Evolutionary conservation across 2,113 vertebrate species (phyloP), one percentile per base, ranked within the genome.

Genomic region (Cyanoderma ruficeps): DNA sequence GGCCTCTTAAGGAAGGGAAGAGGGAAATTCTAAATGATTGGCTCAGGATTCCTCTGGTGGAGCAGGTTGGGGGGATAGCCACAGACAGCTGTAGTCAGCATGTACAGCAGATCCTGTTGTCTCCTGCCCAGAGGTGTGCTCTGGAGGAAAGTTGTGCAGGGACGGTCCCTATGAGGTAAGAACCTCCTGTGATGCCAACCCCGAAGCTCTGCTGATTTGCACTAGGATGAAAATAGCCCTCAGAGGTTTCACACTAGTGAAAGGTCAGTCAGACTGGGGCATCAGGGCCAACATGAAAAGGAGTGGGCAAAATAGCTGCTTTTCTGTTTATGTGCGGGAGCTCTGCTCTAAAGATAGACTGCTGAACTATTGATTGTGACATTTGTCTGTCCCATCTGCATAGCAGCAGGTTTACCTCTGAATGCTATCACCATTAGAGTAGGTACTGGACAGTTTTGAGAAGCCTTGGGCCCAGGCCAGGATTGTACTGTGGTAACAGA

Each of bases 221-320:
- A 59, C 55, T 57, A 75, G 80, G 76, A 92, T 95, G 80, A 86
- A 96, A 93, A 93, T 93, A 95, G 80, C 89, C 44, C 60, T 75
- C 3, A 4, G 64, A 70, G 39, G 33, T 94, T 90, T 90, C 59
- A 88, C 21, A 16, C 42, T 50, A 65, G 33, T 24, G 76, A 89
- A 93, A 97, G 85, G 90, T 94, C 86, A 92, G 68, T 39, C 83
- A 90, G 86, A 50, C 55, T 70, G 64, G 55, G 83, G 74, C 60
- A 86, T 50, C 25, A 50, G 64, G 59, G 75, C 39, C 52, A 92
- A 50, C 27, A 46, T 61, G n/a, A 55, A 86, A 83, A 83, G 50
- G 22, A 80, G 42, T 6, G 6, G 16, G 56, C 0, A 0, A 90
- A 77, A 77, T 14, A 75, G 35, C 55, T 80, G 15, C 47, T 74